Evolutionary conservation across 37 sponge, comb jelly and placozoan genomes (phyloP).

Genomic region (Theonella swinhoei): DNA sequence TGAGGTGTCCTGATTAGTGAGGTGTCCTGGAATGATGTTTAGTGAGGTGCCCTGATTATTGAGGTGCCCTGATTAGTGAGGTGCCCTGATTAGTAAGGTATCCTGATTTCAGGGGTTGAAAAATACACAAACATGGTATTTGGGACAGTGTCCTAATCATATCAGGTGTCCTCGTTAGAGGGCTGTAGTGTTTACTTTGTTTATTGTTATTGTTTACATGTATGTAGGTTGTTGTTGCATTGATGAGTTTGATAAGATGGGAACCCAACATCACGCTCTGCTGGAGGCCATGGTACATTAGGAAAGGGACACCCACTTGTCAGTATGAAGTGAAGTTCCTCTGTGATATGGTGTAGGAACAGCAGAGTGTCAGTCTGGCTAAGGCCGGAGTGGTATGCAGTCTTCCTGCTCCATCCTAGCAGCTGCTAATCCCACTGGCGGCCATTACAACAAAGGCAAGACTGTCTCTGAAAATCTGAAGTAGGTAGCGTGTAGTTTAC

Average conservation of each 20-base stretch:
- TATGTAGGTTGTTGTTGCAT: slow-evolving; percentile 95
- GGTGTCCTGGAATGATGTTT: no score
- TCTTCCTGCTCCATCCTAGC: slow-evolving; percentile 94
- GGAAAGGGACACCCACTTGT: not conserved
- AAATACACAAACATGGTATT: no score
- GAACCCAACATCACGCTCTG: slow-evolving; percentile 93
- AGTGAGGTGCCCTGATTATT: no score
- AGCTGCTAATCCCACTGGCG: slow-evolving; percentile 98
- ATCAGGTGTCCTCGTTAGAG: not conserved
- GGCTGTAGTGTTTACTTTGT: no score
- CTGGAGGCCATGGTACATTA: slow-evolving; percentile 92
- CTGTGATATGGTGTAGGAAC: slow-evolving; percentile 83
- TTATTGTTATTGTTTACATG: no score
- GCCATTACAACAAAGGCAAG: slow-evolving; percentile 96
- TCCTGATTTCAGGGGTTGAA: no score
- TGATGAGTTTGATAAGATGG: slow-evolving; percentile 99
- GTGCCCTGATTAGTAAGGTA: no score
- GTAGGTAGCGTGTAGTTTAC: slow-evolving; percentile 29
- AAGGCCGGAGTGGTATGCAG: slow-evolving; percentile 97
- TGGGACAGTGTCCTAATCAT: not conserved
- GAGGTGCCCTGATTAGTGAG: no score
- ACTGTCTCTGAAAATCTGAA: slow-evolving; percentile 97
- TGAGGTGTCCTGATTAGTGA: no score
- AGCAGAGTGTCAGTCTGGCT: slow-evolving; percentile 94
- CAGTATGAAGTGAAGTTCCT: no score